Conservation (phyloP, 1,140 invertebrate species). For the Trachelipus rathkii region DNA sequence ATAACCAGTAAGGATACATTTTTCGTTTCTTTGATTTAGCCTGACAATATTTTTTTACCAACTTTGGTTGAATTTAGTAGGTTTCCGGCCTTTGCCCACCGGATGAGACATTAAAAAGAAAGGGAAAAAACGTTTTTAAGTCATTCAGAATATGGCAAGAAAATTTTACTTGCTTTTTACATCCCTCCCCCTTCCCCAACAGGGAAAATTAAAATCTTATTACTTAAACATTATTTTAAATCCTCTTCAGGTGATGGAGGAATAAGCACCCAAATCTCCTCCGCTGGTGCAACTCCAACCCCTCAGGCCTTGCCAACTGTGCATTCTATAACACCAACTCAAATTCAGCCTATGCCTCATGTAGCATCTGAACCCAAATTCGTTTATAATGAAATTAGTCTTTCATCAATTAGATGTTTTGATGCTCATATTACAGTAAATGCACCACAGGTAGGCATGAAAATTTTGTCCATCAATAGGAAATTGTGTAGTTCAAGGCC, state of each 20-base stretch:
- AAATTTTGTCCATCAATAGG: too few relatives aligned
- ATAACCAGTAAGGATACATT: conserved; percentile 38
- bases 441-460: conserved; percentile 50
- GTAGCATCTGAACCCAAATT: conserved; percentile 72
- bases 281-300: conserved; percentile 47
- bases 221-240: background rate
- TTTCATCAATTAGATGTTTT: conserved; percentile 66
- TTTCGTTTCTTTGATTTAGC: background rate
- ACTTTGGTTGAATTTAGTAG: too few relatives aligned
- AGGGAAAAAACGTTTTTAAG: too few relatives aligned
- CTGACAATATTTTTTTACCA: too few relatives aligned
- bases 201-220: background rate
- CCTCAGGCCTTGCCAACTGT: conserved; percentile 36
- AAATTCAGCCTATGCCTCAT: conserved; percentile 36
- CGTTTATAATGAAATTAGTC: conserved; percentile 80
- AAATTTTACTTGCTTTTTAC: background rate
- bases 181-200: background rate
- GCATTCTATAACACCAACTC: conserved; percentile 44
- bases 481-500: too few relatives aligned
- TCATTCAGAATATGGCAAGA: background rate
- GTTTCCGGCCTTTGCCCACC: too few relatives aligned
- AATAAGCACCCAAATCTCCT: conserved; percentile 31
- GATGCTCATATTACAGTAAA: conserved; percentile 77
- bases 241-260: background rate
- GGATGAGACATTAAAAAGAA: too few relatives aligned